These are phyloP conservation scores for Venustaconcha ellipsiformis DNA, from an alignment of 1,140 invertebrate genomes.

Conservation along the genomic window DNA sequence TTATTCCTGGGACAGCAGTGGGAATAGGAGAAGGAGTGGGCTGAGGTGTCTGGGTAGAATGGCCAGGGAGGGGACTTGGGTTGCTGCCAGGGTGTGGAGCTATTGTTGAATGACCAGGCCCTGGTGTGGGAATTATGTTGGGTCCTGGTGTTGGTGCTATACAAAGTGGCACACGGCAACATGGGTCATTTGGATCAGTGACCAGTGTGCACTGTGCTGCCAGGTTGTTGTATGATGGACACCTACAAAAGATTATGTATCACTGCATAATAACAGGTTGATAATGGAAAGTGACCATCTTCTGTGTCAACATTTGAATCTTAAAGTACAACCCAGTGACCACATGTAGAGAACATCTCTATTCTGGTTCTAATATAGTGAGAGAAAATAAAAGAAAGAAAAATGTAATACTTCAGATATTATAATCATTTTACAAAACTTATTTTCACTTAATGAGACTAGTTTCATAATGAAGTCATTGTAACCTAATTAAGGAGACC, in stretches of 20 bases:
- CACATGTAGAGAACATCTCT: too few relatives aligned
- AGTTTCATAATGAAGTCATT: too few relatives aligned
- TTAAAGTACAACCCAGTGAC: too few relatives aligned
- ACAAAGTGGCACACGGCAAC: slow-evolving; percentile 48
- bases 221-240: slow-evolving; percentile 42
- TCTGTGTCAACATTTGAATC: too few relatives aligned
- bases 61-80: slow-evolving; percentile 16
- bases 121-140: slow-evolving; percentile 6
- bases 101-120: slow-evolving; percentile 19
- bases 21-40: slow-evolving; percentile 17
- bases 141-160: slow-evolving; percentile 28
- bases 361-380: too few relatives aligned
- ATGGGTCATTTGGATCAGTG: slow-evolving; percentile 49
- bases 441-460: too few relatives aligned
- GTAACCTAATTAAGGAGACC: too few relatives aligned
- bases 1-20: slow-evolving; percentile 28
- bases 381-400: too few relatives aligned
- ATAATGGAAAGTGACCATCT: not conserved
- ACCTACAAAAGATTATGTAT: slow-evolving; percentile 29
- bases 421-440: too few relatives aligned
- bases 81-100: slow-evolving; percentile 22
- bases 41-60: slow-evolving; percentile 16
- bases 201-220: slow-evolving; percentile 42
- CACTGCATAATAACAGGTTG: not conserved
- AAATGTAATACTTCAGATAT: too few relatives aligned